These are phyloP conservation scores for Glareola pratincola DNA, from an alignment of 2,113 vertebrate species.

Conservation along the genomic window DNA sequence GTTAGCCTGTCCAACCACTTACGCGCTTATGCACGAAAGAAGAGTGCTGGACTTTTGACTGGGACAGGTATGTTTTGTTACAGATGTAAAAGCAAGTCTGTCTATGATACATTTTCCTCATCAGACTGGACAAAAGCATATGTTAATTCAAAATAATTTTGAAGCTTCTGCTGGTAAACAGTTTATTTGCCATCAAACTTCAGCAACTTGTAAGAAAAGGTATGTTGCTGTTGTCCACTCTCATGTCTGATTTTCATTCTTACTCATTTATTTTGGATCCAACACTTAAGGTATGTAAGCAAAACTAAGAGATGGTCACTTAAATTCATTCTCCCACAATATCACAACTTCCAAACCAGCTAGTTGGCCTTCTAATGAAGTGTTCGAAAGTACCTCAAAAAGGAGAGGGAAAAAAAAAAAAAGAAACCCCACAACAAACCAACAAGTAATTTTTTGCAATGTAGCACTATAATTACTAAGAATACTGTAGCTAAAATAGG, in stretches of 20 bases:
- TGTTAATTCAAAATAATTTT: slow-evolving; percentile 69
- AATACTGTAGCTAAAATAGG: background rate
- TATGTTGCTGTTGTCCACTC: slow-evolving; percentile 73
- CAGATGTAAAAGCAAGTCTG: slow-evolving; percentile 77
- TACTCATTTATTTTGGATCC: slow-evolving; percentile 63
- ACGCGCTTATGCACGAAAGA: slow-evolving; percentile 85
- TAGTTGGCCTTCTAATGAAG: background rate
- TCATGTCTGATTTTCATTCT: slow-evolving; percentile 65
- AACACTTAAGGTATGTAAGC: slow-evolving; percentile 64
- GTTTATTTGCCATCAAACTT: slow-evolving; percentile 66
- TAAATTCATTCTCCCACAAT: slow-evolving; percentile 34
- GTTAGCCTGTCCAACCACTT: slow-evolving; percentile 91
- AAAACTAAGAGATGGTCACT: slow-evolving; percentile 33
- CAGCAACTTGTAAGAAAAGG: slow-evolving; percentile 73
- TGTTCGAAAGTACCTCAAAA: background rate
- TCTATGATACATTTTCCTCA: slow-evolving; percentile 74
- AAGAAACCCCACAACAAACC: background rate
- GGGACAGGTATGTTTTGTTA: slow-evolving; percentile 83
- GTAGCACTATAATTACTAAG: background rate
- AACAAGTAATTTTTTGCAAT: background rate
- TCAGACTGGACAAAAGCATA: slow-evolving; percentile 73
- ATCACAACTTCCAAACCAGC: slow-evolving; percentile 3
- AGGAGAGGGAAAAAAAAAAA: background rate
- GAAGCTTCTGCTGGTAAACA: slow-evolving; percentile 64
- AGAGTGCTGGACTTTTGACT: slow-evolving; percentile 85